phyloP scores from a whole-genome alignment of 1,140 invertebrate genomes.

The Diploscapter pachys region DNA sequence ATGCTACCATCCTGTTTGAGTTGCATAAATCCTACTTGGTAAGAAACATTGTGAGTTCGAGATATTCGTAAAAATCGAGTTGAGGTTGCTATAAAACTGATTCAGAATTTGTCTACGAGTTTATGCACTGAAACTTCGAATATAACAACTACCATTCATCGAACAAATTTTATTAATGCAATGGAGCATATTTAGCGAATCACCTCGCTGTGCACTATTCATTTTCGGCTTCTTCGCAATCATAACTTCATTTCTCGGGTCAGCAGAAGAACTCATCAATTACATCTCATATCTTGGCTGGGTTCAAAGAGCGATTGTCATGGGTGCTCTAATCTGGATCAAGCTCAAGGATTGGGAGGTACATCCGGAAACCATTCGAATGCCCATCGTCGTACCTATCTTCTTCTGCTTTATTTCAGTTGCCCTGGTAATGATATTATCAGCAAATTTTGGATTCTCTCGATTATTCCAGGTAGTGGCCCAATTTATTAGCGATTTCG shows the following conservation, averaged over 20 bases:
- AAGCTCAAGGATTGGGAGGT: slow-evolving; percentile 6
- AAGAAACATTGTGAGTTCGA: not conserved
- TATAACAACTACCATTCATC: too few species aligned
- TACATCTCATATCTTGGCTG: slow-evolving; percentile 27
- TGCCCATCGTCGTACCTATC: slow-evolving; percentile 35
- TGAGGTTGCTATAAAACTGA: too few species aligned
- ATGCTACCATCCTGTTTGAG: slow-evolving; percentile 20
- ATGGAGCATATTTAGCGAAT: too few species aligned
- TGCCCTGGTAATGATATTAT: slow-evolving; percentile 21
- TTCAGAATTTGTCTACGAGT: too few species aligned
- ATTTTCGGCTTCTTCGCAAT: too few species aligned
- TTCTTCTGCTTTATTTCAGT: slow-evolving; percentile 32
- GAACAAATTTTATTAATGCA: too few species aligned
- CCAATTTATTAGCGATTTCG: too few species aligned
- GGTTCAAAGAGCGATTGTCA: slow-evolving; percentile 23
- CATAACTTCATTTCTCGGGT: too few species aligned
- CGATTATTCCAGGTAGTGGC: not conserved
- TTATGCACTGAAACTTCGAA: too few species aligned
- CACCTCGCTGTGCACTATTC: too few species aligned
- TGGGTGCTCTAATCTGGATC: slow-evolving; percentile 25
- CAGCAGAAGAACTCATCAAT: not conserved
- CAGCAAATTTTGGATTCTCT: slow-evolving; percentile 10
- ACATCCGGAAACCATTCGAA: slow-evolving; percentile 29
- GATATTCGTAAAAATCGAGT: too few species aligned
- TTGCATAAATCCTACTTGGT: slow-evolving; percentile 25